These are phyloP conservation scores for Xylophagus ater DNA, from an alignment of 2,888 invertebrate species.

Conservation along the genomic window DNA sequence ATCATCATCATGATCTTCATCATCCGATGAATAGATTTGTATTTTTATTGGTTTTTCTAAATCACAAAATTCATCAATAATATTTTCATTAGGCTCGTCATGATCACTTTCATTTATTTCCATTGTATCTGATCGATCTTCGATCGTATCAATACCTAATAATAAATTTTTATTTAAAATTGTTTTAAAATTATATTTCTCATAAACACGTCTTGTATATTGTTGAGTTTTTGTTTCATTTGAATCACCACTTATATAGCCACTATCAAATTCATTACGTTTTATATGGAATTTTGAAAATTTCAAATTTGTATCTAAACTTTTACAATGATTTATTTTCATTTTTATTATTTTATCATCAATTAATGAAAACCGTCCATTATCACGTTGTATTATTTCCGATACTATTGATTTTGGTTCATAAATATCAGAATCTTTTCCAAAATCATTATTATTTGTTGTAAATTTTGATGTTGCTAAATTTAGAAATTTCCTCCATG, in stretches of 20 bases:
- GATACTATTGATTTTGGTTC: no score
- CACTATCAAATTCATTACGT: slow-evolving; percentile 59
- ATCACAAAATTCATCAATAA: slow-evolving; percentile 7
- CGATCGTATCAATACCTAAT: slow-evolving; percentile 33
- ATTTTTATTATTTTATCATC: no score
- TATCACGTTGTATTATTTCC: no score
- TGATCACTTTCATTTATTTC: slow-evolving; percentile 14
- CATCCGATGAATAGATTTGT: slow-evolving; percentile 20
- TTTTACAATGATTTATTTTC: no score
- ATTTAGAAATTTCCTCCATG: slow-evolving; percentile 39
- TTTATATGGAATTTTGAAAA: no score
- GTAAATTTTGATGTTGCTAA: slow-evolving; percentile 38
- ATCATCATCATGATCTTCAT: no score
- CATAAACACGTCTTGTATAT: slow-evolving; percentile 42
- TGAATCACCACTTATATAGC: slow-evolving; percentile 76
- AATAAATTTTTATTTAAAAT: slow-evolving; percentile 29
- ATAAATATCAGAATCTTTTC: no score
- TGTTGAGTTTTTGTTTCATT: slow-evolving; percentile 47
- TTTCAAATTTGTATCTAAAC: no score
- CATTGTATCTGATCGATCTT: slow-evolving; percentile 29
- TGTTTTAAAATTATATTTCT: slow-evolving; percentile 36
- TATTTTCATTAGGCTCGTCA: slow-evolving; percentile 1
- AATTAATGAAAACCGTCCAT: no score
- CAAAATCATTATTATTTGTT: no score
- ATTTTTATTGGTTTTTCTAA: slow-evolving; percentile 16